These are phyloP conservation scores for Tachystola acroxantha DNA, from an alignment of 2,888 invertebrate genomes.

Conservation along the genomic window DNA sequence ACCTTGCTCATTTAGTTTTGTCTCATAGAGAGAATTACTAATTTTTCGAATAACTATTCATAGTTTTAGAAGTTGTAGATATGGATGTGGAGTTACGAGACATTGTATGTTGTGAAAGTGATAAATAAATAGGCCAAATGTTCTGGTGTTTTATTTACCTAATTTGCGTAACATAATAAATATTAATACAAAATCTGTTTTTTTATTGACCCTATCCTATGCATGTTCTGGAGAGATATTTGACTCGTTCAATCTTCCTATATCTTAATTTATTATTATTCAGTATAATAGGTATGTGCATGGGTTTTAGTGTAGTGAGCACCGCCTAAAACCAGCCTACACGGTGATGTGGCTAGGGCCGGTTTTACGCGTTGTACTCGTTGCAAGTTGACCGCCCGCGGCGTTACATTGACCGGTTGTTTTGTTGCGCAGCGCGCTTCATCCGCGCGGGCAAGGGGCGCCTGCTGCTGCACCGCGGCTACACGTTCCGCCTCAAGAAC, in stretches of 20 bases:
- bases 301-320: background rate
- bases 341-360: background rate
- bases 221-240: background rate
- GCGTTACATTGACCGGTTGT: background rate
- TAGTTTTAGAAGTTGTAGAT: background rate
- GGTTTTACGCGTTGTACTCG: background rate
- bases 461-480: conserved; percentile 65
- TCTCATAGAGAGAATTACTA: conserved; percentile 14
- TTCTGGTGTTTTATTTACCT: conserved; percentile 13
- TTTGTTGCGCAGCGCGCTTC: conserved; percentile 52
- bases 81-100: conserved; percentile 1
- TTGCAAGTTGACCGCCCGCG: background rate
- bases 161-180: background rate
- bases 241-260: background rate
- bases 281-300: background rate
- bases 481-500: conserved; percentile 72
- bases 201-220: background rate
- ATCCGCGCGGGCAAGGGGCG: conserved; percentile 71
- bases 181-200: background rate
- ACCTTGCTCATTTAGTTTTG: conserved; percentile 13
- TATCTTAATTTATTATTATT: background rate
- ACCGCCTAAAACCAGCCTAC: background rate
- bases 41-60: background rate
- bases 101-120: conserved; percentile 15
- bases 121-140: conserved; percentile 15